Percentiles rank a stretch among this genome's conserved stretches.
Conservation (phyloP, 2,888 invertebrate genomes). For the Ethmia dodecea region DNA sequence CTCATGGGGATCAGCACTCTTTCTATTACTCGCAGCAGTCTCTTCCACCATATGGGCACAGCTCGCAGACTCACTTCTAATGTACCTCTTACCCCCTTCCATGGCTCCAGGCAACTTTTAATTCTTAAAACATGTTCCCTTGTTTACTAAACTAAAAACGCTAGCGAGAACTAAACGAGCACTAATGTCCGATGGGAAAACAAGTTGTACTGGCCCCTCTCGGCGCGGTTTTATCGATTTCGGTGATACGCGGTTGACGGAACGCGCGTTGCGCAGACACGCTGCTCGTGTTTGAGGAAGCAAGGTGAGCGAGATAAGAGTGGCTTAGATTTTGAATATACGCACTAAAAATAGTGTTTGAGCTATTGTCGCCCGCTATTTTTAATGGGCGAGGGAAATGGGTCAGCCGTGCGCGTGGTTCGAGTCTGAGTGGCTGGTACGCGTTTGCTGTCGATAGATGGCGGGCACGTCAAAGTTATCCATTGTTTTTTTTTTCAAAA, state of each 20-base stretch:
- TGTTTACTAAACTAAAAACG: slow-evolving; percentile 66
- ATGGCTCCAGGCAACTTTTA: slow-evolving; percentile 30
- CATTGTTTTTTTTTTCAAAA: too few relatives aligned
- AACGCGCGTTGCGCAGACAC: slow-evolving; percentile 21
- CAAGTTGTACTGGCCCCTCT: slow-evolving; percentile 46
- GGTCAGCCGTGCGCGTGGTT: slow-evolving; percentile 39
- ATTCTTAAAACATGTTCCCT: slow-evolving; percentile 63
- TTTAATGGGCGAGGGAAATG: slow-evolving; percentile 67
- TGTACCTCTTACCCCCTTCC: slow-evolving; percentile 62
- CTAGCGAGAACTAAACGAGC: slow-evolving; percentile 57
- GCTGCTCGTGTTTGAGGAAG: slow-evolving; percentile 19
- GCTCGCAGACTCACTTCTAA: slow-evolving; percentile 67
- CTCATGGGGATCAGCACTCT: slow-evolving; percentile 63
- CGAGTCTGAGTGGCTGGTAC: slow-evolving; percentile 28
- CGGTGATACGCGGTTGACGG: slow-evolving; percentile 15
- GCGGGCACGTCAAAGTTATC: too few relatives aligned
- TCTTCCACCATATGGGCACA: slow-evolving; percentile 73
- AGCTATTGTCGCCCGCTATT: slow-evolving; percentile 74
- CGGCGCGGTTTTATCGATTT: slow-evolving; percentile 37
- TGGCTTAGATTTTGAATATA: slow-evolving; percentile 59
- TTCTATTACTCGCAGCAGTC: slow-evolving; percentile 51
- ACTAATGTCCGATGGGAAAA: slow-evolving; percentile 45
- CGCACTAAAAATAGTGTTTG: slow-evolving; percentile 72
- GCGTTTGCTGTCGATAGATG: slow-evolving; percentile 32
- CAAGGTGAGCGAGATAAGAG: slow-evolving; percentile 45